Conservation (phyloP, 2,113 vertebrate species). For the Fulmarus glacialis region DNA sequence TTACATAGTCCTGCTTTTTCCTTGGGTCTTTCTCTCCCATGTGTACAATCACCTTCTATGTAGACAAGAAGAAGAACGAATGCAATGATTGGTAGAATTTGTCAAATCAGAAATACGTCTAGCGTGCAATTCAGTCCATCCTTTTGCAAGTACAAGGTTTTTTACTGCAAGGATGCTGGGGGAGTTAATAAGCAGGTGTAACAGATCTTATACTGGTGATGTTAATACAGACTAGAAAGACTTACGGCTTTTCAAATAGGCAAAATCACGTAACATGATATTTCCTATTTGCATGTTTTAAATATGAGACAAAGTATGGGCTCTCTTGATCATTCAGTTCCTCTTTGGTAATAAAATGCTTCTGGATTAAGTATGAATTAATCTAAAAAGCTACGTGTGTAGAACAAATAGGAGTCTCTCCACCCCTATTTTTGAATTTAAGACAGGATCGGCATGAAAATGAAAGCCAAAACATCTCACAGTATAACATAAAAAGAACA, state of each 20-base stretch:
- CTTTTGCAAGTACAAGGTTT: background rate
- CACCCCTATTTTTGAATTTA: background rate
- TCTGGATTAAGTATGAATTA: background rate
- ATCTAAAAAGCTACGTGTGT: background rate
- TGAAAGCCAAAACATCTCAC: background rate
- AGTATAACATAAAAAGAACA: constrained; percentile 26
- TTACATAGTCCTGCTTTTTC: background rate
- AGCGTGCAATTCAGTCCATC: background rate
- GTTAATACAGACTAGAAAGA: background rate
- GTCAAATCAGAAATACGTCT: background rate
- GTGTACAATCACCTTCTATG: accelerated
- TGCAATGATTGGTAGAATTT: accelerated
- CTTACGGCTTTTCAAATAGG: background rate
- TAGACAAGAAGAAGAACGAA: background rate
- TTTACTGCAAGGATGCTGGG: background rate
- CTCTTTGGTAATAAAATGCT: background rate
- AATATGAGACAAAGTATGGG: background rate
- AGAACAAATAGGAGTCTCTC: background rate
- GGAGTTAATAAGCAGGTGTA: background rate
- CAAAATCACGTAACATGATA: background rate
- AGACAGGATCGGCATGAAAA: constrained; percentile 28
- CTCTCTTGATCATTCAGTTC: background rate
- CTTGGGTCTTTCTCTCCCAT: background rate
- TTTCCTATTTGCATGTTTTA: background rate
- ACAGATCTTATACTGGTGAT: background rate